phyloP scores from a whole-genome alignment of 2,797 vertebrate genomes.

The Channa striata region DNA sequence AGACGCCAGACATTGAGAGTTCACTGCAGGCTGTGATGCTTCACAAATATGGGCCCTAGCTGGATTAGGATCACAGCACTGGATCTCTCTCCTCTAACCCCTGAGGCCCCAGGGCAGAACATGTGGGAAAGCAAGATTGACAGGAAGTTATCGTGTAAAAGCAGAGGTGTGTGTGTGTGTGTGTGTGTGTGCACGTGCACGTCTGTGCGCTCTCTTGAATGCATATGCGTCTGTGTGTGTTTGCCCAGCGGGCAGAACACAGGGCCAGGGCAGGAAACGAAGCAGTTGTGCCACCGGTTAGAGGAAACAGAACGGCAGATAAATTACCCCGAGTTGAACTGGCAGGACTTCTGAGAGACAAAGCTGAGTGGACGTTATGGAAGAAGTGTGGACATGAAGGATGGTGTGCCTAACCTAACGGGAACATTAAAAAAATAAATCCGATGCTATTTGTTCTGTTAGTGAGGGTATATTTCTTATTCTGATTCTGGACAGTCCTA shows the following conservation, averaged over 20 bases:
- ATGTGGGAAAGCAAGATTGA: slow-evolving; percentile 66
- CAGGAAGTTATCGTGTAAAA: slow-evolving; percentile 71
- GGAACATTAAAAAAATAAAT: slow-evolving; percentile 57
- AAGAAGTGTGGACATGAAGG: slow-evolving; percentile 72
- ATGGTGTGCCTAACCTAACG: slow-evolving; percentile 50
- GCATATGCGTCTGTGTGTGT: slow-evolving; percentile 53
- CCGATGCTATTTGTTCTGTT: slow-evolving; percentile 21
- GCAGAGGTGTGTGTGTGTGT: slow-evolving; percentile 58
- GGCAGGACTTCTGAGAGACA: slow-evolving; percentile 77
- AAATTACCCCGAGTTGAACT: slow-evolving; percentile 74
- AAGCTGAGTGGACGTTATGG: slow-evolving; percentile 58
- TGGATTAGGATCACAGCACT: slow-evolving; percentile 72
- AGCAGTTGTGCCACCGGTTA: slow-evolving; percentile 72
- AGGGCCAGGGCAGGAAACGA: slow-evolving; percentile 70
- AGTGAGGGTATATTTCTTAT: too few relatives aligned
- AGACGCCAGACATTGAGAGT: slow-evolving; percentile 26
- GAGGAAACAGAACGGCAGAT: slow-evolving; percentile 71
- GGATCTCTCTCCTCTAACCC: slow-evolving; percentile 50
- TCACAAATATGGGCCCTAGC: slow-evolving; percentile 50
- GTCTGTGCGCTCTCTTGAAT: slow-evolving; percentile 35
- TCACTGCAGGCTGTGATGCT: slow-evolving; percentile 35
- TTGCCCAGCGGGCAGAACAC: slow-evolving; percentile 71
- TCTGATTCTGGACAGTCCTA: background rate
- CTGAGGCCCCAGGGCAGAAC: slow-evolving; percentile 61
- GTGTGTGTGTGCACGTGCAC: slow-evolving; percentile 34